A percentile compares a stretch with the other conserved stretches of the same genome.
phyloP scores from a whole-genome alignment of 2,888 invertebrate species.

The Latrodectus hesperus region DNA sequence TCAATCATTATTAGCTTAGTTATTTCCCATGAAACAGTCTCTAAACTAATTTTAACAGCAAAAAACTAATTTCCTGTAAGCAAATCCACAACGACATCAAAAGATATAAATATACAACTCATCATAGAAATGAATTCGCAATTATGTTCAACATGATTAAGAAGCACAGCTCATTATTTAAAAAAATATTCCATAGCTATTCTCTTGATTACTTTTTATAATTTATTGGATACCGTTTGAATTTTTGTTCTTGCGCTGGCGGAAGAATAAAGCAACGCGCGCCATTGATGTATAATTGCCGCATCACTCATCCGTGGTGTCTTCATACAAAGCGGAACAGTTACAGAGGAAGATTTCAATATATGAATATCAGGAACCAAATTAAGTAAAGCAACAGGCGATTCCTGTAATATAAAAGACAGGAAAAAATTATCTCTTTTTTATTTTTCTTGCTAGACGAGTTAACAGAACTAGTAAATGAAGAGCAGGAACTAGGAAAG shows the following conservation, averaged over 20 bases:
- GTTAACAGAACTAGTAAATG: background rate
- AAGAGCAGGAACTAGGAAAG: background rate
- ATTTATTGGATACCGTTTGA: too few relatives aligned
- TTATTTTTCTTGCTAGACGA: too few relatives aligned
- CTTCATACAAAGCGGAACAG: slow-evolving; percentile 16
- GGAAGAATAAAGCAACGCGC: slow-evolving; percentile 31
- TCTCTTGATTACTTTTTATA: background rate
- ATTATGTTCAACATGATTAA: background rate
- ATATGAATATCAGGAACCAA: background rate
- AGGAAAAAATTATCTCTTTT: too few relatives aligned
- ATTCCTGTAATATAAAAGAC: too few relatives aligned
- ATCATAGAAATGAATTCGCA: too few relatives aligned
- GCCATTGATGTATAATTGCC: slow-evolving; percentile 34
- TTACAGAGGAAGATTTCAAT: background rate
- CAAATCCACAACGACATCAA: too few relatives aligned
- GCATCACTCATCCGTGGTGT: slow-evolving; percentile 33
- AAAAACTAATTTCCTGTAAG: too few relatives aligned
- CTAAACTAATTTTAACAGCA: too few relatives aligned
- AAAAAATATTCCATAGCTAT: background rate
- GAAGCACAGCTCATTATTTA: background rate
- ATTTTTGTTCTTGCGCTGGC: background rate
- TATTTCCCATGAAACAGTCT: too few relatives aligned
- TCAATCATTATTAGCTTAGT: too few relatives aligned
- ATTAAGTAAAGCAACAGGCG: too few relatives aligned
- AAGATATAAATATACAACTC: too few relatives aligned